Percentiles rank a stretch among this genome's conserved stretches.
phyloP scores from a whole-genome alignment of 2,797 vertebrate species.

The Fundulus diaphanus region DNA sequence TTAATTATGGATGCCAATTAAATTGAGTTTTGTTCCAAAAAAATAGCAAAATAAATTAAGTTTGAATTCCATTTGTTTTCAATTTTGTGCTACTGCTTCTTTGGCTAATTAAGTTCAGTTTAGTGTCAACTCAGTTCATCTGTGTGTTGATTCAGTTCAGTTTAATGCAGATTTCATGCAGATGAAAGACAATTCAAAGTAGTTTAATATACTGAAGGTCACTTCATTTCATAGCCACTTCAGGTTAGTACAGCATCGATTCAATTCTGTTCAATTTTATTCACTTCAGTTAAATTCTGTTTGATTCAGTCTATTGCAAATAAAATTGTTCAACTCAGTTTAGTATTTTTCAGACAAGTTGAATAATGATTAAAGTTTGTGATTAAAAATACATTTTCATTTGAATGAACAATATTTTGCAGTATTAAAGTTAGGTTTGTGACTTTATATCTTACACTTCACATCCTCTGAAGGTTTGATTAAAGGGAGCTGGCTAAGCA shows the following conservation, averaged over 20 bases:
- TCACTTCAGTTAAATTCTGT: neutral
- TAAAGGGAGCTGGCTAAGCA: slow-evolving; percentile 27
- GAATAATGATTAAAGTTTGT: neutral
- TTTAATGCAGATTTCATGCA: too few relatives aligned
- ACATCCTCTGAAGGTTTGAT: slow-evolving; percentile 17
- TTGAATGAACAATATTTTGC: neutral
- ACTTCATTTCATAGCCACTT: neutral
- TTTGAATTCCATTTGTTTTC: too few relatives aligned
- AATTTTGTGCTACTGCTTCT: neutral
- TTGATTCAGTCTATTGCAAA: neutral
- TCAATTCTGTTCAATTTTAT: neutral
- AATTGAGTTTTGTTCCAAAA: too few relatives aligned
- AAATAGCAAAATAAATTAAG: too few relatives aligned
- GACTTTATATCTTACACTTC: slow-evolving; percentile 6
- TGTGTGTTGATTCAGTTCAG: neutral
- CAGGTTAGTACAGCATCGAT: too few relatives aligned
- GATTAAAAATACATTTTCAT: neutral
- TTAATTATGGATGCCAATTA: too few relatives aligned
- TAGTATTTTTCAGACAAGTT: neutral
- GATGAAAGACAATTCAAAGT: neutral
- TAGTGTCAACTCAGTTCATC: neutral
- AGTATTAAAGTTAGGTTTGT: neutral
- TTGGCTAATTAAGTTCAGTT: neutral
- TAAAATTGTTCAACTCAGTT: neutral
- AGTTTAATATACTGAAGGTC: neutral